phyloP scores from a whole-genome alignment of 2,797 vertebrate species.

The Diplodus puntazzo region DNA sequence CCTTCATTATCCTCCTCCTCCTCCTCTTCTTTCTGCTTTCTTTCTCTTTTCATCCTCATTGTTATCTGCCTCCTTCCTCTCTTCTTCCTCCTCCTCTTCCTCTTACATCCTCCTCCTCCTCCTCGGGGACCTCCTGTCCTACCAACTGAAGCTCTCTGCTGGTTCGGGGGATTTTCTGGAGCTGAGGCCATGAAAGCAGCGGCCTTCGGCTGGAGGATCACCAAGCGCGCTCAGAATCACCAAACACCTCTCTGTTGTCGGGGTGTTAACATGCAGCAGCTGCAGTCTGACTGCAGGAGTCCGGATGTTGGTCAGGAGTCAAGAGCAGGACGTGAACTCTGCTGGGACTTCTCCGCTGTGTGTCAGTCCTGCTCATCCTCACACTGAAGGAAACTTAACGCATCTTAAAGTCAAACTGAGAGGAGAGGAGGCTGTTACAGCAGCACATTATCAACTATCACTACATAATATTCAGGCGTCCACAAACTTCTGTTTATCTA shows the following conservation, averaged over 20 bases:
- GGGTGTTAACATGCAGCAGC: constrained; percentile 53
- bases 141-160: constrained; percentile 53
- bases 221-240: constrained; percentile 54
- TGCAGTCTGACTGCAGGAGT: constrained; percentile 21
- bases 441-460: background rate
- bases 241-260: constrained; percentile 11
- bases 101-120: background rate
- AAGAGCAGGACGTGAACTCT: constrained; percentile 14
- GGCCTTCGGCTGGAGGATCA: constrained; percentile 55
- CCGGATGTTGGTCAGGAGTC: constrained; percentile 20
- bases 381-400: background rate
- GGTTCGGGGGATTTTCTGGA: constrained; percentile 66
- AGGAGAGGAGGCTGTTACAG: background rate
- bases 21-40: too few relatives aligned
- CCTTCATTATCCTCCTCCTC: background rate
- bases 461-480: background rate
- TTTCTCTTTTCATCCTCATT: background rate
- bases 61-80: background rate
- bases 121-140: constrained; percentile 50
- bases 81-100: background rate
- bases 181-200: constrained; percentile 59
- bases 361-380: background rate
- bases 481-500: constrained; percentile 5
- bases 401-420: background rate
- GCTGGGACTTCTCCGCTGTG: constrained; percentile 29